Evolutionary conservation across 35 echinoderm and acorn worm species (phyloP), one percentile per base, ranked within the genome.

Genomic region (Hemicentrotus pulcherrimus): DNA sequence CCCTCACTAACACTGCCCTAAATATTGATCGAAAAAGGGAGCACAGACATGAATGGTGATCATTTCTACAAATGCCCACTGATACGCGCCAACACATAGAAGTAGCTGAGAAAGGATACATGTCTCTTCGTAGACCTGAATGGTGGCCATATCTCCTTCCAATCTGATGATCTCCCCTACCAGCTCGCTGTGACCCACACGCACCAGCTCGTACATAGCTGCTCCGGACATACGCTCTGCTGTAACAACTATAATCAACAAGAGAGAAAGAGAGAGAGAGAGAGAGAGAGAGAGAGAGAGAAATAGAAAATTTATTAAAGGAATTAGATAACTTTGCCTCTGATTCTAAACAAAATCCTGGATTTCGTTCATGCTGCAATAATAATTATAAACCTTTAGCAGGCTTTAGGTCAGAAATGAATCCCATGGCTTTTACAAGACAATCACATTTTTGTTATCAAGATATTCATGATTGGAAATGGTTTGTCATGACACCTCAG

Each of bases 171-270:
- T 99, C 48, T 99, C 98, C 86, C 98, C 98, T 12, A 99, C 98
- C 94, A 99, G 94, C 59, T 97, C 96, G 22, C 95, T 96, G 61
- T 99, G 98, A n/a, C 98, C 98, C 2, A 99, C 98, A 97, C 98
- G 98, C 14, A 99, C 98, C 87, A 99, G 95, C 95, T 99, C 98
- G 96, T 99, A 99, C 98, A 99, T 99, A 92, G 98, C 98, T 87
- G 98, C 98, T 78, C 98, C 98, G 10, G 98, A 88, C 98, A 99
- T 99, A 48, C 96, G 95, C 92, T 97, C 96, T 9, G 98, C 98
- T 87, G 98, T 99, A 22, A 99, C 98, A 47, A 99, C 98, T 99
- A 94, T 28, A 35, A 85, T 78, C 5, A 78, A 78, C 7, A 7
- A 78, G 22, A 70, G 65, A 78, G 22, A 78, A 18, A 78, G 61